Conservation (phyloP, 2,888 invertebrate species). For the Nomada hirtipes region DNA sequence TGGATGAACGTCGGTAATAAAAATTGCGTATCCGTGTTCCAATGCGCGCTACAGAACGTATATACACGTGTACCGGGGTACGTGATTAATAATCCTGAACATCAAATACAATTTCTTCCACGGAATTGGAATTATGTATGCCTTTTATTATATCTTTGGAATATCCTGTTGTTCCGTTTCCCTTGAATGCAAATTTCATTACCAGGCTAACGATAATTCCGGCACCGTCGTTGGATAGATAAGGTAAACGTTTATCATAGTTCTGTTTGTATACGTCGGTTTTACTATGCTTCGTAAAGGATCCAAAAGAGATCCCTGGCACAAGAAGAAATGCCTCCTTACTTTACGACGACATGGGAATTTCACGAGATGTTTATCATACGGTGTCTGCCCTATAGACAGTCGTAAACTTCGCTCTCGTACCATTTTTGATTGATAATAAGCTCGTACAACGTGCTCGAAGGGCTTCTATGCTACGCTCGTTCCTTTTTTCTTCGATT, state of each 20-base stretch:
- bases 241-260: constrained; percentile 11
- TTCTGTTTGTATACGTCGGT: not conserved
- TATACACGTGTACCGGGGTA: no score
- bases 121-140: constrained; percentile 12
- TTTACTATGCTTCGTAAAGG: constrained; percentile 22
- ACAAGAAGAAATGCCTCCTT: constrained; percentile 33
- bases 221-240: not conserved
- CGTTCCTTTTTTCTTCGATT: not conserved
- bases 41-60: not conserved
- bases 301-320: constrained; percentile 42
- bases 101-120: not conserved
- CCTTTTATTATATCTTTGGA: not conserved
- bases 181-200: not conserved
- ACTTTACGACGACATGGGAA: constrained; percentile 53
- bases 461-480: not conserved
- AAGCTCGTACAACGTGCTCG: constrained; percentile 7
- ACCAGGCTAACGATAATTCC: not conserved
- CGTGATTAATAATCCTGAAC: constrained; percentile 10
- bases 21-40: constrained; percentile 22
- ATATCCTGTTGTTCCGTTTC: not conserved
- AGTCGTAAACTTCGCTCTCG: constrained; percentile 41
- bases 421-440: constrained; percentile 57
- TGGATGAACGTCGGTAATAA: constrained; percentile 16
- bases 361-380: constrained; percentile 60
- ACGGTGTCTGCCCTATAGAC: constrained; percentile 19